Percentiles rank a stretch among this genome's conserved stretches.
Conservation (phyloP, 2,113 vertebrate genomes). For the Xiphophorus hellerii region DNA sequence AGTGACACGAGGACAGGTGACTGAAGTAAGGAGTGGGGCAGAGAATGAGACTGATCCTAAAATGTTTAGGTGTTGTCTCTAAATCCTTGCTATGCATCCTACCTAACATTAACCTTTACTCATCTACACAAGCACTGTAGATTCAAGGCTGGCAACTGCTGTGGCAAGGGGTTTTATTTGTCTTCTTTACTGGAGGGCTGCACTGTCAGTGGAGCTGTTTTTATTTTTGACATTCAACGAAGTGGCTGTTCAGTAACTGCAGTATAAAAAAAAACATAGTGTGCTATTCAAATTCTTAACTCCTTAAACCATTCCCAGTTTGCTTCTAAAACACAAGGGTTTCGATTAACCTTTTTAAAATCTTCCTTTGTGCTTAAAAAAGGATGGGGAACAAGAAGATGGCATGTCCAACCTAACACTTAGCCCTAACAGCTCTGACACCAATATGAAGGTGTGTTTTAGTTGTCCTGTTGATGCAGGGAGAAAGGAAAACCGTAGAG, state of each 20-base stretch:
- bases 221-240: background rate
- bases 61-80: conserved; percentile 64
- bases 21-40: conserved; percentile 72
- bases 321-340: background rate
- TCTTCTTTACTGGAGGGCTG: conserved; percentile 55
- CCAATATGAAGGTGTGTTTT: no score
- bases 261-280: background rate
- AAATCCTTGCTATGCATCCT: conserved; percentile 65
- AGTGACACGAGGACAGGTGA: conserved; percentile 64
- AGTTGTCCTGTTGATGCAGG: no score
- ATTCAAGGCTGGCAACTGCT: conserved; percentile 60
- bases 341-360: background rate
- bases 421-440: no score
- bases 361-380: no score
- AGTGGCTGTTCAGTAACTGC: background rate
- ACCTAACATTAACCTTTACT: conserved; percentile 52
- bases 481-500: no score
- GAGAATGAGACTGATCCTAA: conserved; percentile 58
- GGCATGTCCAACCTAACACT: no score
- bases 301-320: background rate
- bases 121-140: conserved; percentile 31
- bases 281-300: no score
- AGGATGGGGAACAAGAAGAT: no score
- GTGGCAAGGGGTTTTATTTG: conserved; percentile 44
- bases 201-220: conserved; percentile 37